Conservation (phyloP, 2,113 vertebrate species). For the Falcunculus frontatus region DNA sequence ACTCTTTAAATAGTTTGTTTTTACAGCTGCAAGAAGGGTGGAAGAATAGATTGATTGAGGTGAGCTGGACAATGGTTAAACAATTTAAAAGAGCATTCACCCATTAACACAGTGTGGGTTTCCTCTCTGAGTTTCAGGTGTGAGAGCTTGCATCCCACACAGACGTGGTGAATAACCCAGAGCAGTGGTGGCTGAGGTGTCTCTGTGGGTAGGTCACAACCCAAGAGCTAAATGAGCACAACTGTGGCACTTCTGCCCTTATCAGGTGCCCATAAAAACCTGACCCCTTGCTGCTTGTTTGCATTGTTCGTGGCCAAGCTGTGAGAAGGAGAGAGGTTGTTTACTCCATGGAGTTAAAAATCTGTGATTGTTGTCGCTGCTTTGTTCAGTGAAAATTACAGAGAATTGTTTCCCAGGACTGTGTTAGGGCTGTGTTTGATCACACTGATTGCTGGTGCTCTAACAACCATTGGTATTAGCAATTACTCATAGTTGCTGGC, state of each 20-base stretch:
- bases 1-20: neutral
- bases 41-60: neutral
- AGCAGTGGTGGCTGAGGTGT: neutral
- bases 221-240: neutral
- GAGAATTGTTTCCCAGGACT: neutral
- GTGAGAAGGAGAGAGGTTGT: neutral
- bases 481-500: neutral
- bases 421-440: neutral
- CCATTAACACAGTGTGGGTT: neutral
- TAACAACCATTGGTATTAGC: neutral
- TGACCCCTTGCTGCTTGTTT: neutral
- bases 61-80: neutral
- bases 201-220: neutral
- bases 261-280: neutral
- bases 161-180: neutral
- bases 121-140: neutral
- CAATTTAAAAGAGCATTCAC: neutral
- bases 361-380: neutral
- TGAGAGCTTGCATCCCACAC: fast-evolving
- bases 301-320: neutral
- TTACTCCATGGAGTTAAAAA: neutral
- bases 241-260: neutral
- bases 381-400: neutral
- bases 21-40: neutral
- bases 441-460: neutral